Percentiles rank a stretch among this genome's conserved stretches.
These are phyloP conservation scores for Cynopterus sphinx DNA, from an alignment of 2,797 vertebrate species.

Conservation along the genomic window DNA sequence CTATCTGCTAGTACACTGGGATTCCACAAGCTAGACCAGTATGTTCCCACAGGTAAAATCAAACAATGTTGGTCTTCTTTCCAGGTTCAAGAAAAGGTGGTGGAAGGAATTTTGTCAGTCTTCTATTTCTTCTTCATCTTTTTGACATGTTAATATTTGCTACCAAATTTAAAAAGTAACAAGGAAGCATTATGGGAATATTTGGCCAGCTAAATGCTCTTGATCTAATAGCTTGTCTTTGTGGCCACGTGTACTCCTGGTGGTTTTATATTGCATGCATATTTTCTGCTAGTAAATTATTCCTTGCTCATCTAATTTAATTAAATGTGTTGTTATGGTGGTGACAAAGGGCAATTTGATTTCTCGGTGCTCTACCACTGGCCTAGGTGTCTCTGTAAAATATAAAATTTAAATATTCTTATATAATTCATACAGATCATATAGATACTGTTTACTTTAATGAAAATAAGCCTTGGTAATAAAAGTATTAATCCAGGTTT, in stretches of 20 bases:
- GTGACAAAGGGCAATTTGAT: not conserved
- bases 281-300: conserved; percentile 40
- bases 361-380: not conserved
- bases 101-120: conserved; percentile 16
- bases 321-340: not conserved
- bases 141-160: not conserved
- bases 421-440: not conserved
- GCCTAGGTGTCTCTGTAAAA: conserved; percentile 1
- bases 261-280: not conserved
- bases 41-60: conserved; percentile 19
- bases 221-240: conserved; percentile 5
- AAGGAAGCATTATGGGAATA: not conserved
- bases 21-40: conserved; percentile 7
- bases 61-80: conserved; percentile 30
- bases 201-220: not conserved
- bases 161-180: conserved; percentile 40
- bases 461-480: conserved; percentile 27
- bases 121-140: conserved; percentile 43
- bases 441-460: not conserved
- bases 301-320: conserved; percentile 9
- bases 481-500: not conserved
- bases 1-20: not conserved
- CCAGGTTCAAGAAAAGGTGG: not conserved
- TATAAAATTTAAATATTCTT: not conserved
- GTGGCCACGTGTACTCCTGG: not conserved